Evolutionary conservation across 2,113 vertebrate species (phyloP), one percentile per base, ranked within the genome.

Genomic region (Struthio camelus): DNA sequence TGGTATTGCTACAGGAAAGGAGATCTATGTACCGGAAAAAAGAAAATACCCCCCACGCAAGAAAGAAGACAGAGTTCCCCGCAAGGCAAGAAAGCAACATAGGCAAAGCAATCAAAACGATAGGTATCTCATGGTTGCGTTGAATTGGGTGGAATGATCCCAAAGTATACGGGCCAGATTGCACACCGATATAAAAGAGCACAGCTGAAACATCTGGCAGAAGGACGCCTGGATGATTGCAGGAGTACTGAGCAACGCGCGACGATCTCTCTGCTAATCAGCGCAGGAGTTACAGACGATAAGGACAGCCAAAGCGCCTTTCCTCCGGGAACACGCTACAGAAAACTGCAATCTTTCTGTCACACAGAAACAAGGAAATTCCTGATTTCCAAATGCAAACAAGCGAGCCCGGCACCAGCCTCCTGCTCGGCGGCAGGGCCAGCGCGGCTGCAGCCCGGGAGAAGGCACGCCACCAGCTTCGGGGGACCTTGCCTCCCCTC

Each of bases 11-110:
- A 11, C 24, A 53, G 62, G 62, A 62, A 42, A 76, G 48, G 28
- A 27, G 30, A 4, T 2, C 5, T 3, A 17, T 13, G 10, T 0
- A 1, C 11, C 15, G 65, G 36, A 36, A 59, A 48, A 78, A 58
- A 64, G 24, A 23, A 56, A 34, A 69, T 32, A 32, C 13, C 42
- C 48, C 14, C 50, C 7, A 11, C 28, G 24, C 36, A 36, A 34
- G 6, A 22, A 84, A 14, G 65, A 75, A 9, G 24, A 16, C 20
- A 56, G 32, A 70, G 44, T n/a, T 48, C 44, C 48, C 30, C 34
- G 30, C 30, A 70, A 70, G 67, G 20, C 44, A 48, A 69, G 34
- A 48, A 14, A 69, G 42, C 66, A n/a, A 42, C 44, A 42, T 14
- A 69, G 46, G 66, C 44, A 48, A 69, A 69, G 27, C 44, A 69